These are phyloP conservation scores for Lasioglossum villosulum DNA, from an alignment of 2,888 invertebrate genomes.

Conservation along the genomic window DNA sequence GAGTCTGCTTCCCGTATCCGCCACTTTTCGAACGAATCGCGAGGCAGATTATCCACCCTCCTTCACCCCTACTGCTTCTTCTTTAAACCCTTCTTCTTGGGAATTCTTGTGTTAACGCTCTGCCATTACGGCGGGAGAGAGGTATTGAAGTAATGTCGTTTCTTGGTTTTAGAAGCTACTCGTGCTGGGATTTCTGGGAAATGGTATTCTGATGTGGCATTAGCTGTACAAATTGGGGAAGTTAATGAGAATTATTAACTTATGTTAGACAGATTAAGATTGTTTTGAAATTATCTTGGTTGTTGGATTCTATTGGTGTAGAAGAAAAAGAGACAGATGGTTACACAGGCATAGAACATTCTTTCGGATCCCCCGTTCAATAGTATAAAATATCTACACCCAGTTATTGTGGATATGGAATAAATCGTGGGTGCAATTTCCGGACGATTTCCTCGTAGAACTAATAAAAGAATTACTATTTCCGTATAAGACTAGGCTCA, in stretches of 20 bases:
- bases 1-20: conserved; percentile 15
- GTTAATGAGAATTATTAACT: not conserved
- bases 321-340: not conserved
- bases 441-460: not conserved
- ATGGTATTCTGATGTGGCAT: not conserved
- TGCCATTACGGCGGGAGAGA: not conserved
- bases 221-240: too few relatives aligned
- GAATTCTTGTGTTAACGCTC: not conserved
- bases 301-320: not conserved
- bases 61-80: not conserved
- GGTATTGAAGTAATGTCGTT: not conserved
- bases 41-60: conserved; percentile 5
- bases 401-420: not conserved
- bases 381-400: not conserved
- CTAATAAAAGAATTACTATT: conserved; percentile 1
- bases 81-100: not conserved
- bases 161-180: not conserved
- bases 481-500: not conserved
- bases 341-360: not conserved
- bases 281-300: not conserved
- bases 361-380: not conserved
- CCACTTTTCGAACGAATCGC: conserved; percentile 26
- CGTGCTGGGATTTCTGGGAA: not conserved
- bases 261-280: not conserved
- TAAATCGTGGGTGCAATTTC: not conserved